phyloP scores from a whole-genome alignment of 2,888 invertebrate genomes.

The Crocallis elinguaria region DNA sequence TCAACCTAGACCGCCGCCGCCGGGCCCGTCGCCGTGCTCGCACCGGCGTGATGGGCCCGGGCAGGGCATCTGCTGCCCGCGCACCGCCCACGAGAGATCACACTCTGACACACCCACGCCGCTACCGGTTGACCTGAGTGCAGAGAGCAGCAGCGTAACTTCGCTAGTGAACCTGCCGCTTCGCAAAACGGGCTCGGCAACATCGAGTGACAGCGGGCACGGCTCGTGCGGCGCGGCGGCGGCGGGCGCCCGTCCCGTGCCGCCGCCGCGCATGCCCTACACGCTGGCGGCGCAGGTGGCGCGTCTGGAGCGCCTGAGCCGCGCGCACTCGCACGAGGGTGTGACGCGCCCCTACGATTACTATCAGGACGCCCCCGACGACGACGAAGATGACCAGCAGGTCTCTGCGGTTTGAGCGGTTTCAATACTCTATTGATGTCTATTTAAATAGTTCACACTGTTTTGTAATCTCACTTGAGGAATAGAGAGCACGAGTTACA shows the following conservation, averaged over 20 bases:
- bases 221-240: constrained; percentile 86
- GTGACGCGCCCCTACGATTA: constrained; percentile 91
- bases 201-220: constrained; percentile 96
- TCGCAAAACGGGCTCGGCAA: constrained; percentile 95
- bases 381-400: constrained; percentile 82
- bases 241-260: constrained; percentile 86
- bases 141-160: constrained; percentile 97
- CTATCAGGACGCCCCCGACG: constrained; percentile 82
- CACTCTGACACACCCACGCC: constrained; percentile 95
- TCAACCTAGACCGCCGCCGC: constrained; percentile 89
- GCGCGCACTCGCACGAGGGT: constrained; percentile 94
- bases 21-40: constrained; percentile 87
- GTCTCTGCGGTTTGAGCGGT: constrained; percentile 78
- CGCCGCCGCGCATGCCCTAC: constrained; percentile 88
- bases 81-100: constrained; percentile 93
- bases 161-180: constrained; percentile 95
- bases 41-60: constrained; percentile 86
- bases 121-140: constrained; percentile 94
- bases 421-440: constrained; percentile 70
- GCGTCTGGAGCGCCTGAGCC: constrained; percentile 91
- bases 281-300: constrained; percentile 95
- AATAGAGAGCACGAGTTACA: constrained; percentile 80
- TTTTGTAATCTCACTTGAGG: constrained; percentile 82
- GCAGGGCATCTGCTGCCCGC: constrained; percentile 68
- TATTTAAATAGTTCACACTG: constrained; percentile 77